phyloP scores from a whole-genome alignment of 2,797 vertebrate genomes.

The Lacerta agilis region DNA sequence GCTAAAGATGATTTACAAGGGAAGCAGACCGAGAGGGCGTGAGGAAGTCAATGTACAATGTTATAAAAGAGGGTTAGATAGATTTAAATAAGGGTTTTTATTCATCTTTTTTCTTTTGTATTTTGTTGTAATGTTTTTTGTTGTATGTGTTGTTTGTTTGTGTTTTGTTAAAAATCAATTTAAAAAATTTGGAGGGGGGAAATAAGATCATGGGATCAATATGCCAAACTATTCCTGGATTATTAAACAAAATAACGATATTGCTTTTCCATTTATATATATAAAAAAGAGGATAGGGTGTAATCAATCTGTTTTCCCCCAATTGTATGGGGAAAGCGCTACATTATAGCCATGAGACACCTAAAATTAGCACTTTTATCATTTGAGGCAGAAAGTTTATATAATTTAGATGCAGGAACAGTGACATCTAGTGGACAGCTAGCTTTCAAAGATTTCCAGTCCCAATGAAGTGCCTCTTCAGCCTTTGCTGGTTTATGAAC shows the following conservation, averaged over 20 bases:
- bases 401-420: slow-evolving; percentile 69
- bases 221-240: not conserved
- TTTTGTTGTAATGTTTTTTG: too few species aligned
- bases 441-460: not conserved
- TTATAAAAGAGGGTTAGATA: too few species aligned
- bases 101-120: too few species aligned
- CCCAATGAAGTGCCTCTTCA: not conserved
- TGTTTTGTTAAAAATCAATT: too few species aligned
- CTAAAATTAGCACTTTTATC: slow-evolving; percentile 26
- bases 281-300: slow-evolving; percentile 62
- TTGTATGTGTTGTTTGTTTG: too few species aligned
- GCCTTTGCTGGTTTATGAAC: not conserved
- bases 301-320: slow-evolving; percentile 35
- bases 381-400: slow-evolving; percentile 12
- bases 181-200: too few species aligned
- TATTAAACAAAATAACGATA: slow-evolving; percentile 7
- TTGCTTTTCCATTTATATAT: not conserved
- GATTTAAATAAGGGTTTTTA: too few species aligned
- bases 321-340: slow-evolving; percentile 17
- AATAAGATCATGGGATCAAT: not conserved
- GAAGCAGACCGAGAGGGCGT: too few species aligned
- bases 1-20: too few species aligned
- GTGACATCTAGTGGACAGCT: slow-evolving; percentile 78
- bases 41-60: too few species aligned
- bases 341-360: slow-evolving; percentile 45